Conservation (phyloP, 2,113 vertebrate genomes). For the Ailuropoda melanoleuca region DNA sequence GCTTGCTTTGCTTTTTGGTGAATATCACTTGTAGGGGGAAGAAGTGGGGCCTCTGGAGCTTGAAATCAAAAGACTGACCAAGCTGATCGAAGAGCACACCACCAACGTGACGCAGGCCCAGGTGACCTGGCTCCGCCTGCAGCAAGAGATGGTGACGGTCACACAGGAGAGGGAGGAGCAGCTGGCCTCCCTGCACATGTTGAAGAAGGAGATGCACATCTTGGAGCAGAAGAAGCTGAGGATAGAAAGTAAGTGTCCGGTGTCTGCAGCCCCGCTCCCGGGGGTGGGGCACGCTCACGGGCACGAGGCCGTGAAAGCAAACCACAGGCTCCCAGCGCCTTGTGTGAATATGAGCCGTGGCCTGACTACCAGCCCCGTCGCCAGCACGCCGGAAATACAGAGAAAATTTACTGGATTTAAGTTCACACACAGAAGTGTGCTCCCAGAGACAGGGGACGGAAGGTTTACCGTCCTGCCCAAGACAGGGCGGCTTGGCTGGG, state of each 20-base stretch:
- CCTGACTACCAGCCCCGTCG: neutral
- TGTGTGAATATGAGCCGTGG: rapidly evolving
- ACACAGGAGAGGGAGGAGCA: constrained; percentile 85
- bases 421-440: rapidly evolving
- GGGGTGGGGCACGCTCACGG: rapidly evolving
- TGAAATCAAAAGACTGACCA: constrained; percentile 83
- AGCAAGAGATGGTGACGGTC: constrained; percentile 89
- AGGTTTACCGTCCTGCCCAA: rapidly evolving
- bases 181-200: constrained; percentile 73
- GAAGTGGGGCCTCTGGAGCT: constrained; percentile 92
- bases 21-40: constrained; percentile 83
- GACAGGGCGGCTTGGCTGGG: neutral
- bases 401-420: no score
- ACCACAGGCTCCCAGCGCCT: rapidly evolving
- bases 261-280: no score
- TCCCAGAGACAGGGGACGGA: no score
- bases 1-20: neutral
- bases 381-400: rapidly evolving
- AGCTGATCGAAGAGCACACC: constrained; percentile 84
- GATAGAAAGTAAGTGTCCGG: constrained; percentile 84
- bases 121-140: constrained; percentile 89
- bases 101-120: constrained; percentile 73
- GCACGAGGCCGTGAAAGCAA: neutral
- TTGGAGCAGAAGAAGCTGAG: constrained; percentile 91
- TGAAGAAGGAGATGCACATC: constrained; percentile 85